A percentile compares a stretch with the other conserved stretches of the same genome.
Conservation (phyloP, 1,140 invertebrate species). For the Lordiphosa stackelbergi region DNA sequence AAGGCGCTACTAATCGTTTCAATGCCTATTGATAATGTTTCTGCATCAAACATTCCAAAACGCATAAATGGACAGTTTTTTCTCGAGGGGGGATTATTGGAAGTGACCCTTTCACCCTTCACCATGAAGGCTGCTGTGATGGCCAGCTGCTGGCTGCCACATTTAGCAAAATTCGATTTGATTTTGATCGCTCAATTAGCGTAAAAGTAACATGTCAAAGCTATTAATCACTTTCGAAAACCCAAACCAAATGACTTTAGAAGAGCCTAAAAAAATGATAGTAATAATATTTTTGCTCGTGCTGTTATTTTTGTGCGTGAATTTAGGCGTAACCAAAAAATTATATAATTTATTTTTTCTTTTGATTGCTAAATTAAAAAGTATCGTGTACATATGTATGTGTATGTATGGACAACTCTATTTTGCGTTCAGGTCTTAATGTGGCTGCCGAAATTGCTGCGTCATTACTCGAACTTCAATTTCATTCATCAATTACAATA, state of each 20-base stretch:
- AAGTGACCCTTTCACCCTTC: conserved; percentile 68
- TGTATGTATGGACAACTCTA: conserved; percentile 52
- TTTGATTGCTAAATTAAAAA: conserved; percentile 74
- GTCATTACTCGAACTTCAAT: conserved; percentile 74
- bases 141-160: conserved; percentile 29
- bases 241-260: conserved; percentile 16
- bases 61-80: conserved; percentile 65
- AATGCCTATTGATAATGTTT: conserved; percentile 57
- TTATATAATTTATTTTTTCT: conserved; percentile 74
- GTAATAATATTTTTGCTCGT: too few relatives aligned
- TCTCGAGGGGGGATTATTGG: conserved; percentile 26
- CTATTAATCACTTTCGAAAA: conserved; percentile 73
- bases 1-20: conserved; percentile 71
- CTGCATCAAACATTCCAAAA: conserved; percentile 35
- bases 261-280: conserved; percentile 4
- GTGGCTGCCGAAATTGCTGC: conserved; percentile 44
- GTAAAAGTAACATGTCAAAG: conserved; percentile 75
- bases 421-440: conserved; percentile 36
- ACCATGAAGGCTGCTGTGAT: conserved; percentile 47
- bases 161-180: conserved; percentile 57
- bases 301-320: conserved; percentile 37
- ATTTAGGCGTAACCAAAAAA: conserved; percentile 62
- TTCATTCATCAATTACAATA: conserved; percentile 75
- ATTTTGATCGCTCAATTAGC: conserved; percentile 76
- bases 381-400: conserved; percentile 21